These are phyloP conservation scores for Anas platyrhynchos DNA, from an alignment of 2,113 vertebrate genomes.

Conservation along the genomic window DNA sequence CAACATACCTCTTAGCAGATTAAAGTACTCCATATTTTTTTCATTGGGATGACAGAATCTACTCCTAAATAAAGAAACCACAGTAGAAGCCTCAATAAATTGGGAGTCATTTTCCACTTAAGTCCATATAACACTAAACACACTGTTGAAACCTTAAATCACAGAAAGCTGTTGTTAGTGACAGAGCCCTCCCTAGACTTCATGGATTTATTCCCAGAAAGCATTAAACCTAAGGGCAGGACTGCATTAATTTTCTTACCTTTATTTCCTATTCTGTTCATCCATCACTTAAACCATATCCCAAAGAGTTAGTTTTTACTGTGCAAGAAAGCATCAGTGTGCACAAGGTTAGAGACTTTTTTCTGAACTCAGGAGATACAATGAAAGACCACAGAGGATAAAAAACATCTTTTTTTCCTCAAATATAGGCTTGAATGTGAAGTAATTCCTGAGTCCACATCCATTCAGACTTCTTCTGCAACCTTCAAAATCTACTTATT, in stretches of 20 bases:
- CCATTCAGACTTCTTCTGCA: background rate
- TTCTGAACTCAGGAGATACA: background rate
- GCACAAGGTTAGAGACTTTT: background rate
- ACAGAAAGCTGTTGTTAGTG: background rate
- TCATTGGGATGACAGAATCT: constrained; percentile 1
- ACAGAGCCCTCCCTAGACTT: background rate
- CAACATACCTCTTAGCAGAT: background rate
- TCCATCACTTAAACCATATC: background rate
- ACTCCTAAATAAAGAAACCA: constrained; percentile 8
- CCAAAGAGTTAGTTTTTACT: background rate
- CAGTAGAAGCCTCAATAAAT: background rate
- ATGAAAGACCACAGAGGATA: background rate
- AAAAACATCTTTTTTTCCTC: background rate
- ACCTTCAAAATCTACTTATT: background rate
- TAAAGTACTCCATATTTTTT: constrained; percentile 33
- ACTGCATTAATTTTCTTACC: background rate
- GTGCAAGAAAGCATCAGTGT: background rate
- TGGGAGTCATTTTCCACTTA: background rate
- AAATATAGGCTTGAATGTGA: background rate
- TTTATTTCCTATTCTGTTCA: background rate
- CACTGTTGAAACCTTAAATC: background rate
- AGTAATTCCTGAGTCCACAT: background rate
- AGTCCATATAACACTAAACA: background rate
- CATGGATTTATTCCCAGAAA: constrained; percentile 1
- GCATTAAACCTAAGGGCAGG: background rate